Base-by-base conservation (phyloP, 2,113 vertebrate genomes). In the Microtus montanus region DNA sequence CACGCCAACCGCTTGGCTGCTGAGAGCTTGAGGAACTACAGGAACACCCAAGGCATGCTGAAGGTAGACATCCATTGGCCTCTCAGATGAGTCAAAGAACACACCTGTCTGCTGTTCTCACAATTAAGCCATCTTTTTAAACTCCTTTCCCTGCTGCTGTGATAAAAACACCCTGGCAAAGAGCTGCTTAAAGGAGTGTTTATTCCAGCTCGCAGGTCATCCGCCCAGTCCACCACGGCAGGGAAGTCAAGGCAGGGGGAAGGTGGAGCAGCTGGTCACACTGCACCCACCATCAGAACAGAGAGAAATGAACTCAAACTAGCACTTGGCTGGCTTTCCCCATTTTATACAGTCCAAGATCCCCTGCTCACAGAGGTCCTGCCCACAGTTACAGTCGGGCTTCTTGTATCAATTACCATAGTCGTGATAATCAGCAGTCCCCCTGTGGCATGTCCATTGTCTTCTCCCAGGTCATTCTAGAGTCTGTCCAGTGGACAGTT, bases 21-120 rank as follows among this genome's bases (percentile, higher is more conserved):
- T 2, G 99, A 99, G 96, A 93, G 97, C 17, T 28, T 98, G 38
- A 99, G 98, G 80, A 99, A 99, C 35, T 98, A 99, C 86, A 97
- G 98, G 71, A 98, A 97, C 52, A 94, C 97, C 2, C 98, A 98
- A 89, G 97, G 97, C 1, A 96, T 98, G 63, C 96, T 98, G 0
- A 99, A 99, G 98, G 98, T 98, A 96, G 49, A 87, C 74, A 3
- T 38, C 77, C 64, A 58, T 5, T 15, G n/a, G 33, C 47, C 38
- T 54, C 24, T 35, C 70, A 73, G 8, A 75, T 26, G 17, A 54
- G 4, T 44, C 49, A 44, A 5, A 74, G 47, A 52, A 80, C 7
- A 20, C 64, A 38, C 14, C 47, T 33, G 4, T 49, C 68, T 73
- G 63, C 52, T 13, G 19, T 64, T 83, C 54, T 35, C 77, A 89